phyloP scores from a whole-genome alignment of 2,888 invertebrate species.

The Tetramorium bicarinatum region DNA sequence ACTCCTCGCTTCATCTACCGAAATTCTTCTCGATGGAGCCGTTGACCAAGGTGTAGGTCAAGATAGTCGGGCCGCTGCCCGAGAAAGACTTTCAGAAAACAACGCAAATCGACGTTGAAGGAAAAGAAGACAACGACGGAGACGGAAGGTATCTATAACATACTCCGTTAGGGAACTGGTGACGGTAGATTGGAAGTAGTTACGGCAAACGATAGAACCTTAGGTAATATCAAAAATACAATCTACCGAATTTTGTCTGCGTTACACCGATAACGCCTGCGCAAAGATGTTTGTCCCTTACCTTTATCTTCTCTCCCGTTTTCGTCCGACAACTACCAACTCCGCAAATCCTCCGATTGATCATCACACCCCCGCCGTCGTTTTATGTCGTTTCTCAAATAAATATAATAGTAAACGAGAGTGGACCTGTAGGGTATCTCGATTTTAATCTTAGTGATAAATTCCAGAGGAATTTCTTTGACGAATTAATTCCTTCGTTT shows the following conservation, averaged over 20 bases:
- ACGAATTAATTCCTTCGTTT: neutral
- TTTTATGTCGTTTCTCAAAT: constrained; percentile 1
- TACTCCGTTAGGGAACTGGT: constrained; percentile 38
- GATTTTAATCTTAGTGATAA: neutral
- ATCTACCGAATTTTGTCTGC: constrained; percentile 63
- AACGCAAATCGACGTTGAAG: neutral
- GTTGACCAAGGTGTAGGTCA: constrained; percentile 56
- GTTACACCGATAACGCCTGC: constrained; percentile 57
- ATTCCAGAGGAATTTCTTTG: neutral
- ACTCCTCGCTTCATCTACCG: constrained; percentile 42
- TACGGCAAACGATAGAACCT: constrained; percentile 60
- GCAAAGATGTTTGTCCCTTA: constrained; percentile 34
- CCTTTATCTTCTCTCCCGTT: neutral
- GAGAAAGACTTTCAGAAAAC: constrained; percentile 42
- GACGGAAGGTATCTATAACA: constrained; percentile 25
- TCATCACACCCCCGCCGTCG: neutral
- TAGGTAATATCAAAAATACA: constrained; percentile 65
- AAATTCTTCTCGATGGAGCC: constrained; percentile 65
- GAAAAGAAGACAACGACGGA: constrained; percentile 20
- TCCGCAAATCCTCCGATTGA: constrained; percentile 8
- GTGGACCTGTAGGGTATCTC: too few species aligned
- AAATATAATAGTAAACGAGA: constrained; percentile 29
- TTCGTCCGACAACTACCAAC: neutral
- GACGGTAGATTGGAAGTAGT: constrained; percentile 70
- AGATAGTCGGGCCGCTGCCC: constrained; percentile 63